Evolutionary conservation across 2,888 invertebrate genomes (phyloP), one percentile per base, ranked within the genome.

Genomic region (Mesoligia furuncula): DNA sequence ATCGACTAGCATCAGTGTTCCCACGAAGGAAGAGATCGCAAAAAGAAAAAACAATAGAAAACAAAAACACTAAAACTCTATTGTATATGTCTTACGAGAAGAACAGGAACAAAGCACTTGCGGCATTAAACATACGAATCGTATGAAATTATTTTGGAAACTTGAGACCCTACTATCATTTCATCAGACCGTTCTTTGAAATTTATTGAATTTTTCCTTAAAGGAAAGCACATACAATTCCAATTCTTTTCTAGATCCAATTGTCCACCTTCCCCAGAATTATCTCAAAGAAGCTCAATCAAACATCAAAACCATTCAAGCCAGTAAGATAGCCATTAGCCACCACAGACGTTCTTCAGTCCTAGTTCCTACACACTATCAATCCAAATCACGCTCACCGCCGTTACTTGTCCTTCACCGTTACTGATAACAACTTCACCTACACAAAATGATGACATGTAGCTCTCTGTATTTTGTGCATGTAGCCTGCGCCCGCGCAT

Each of bases 401-500:
- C 75, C 70, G 69, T 85, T 82, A 85, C 61, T 15, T 54, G 45
- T 66, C 71, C 75, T 57, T 48, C 79, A 68, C 74, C 36, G 64
- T 79, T 72, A 73, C 68, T 65, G 85, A 82, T 84, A 80, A 78
- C 54, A 72, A 45, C 59, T 74, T 66, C 65, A 74, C 54, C 59
- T 72, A 73, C 62, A 64, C 62, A 80, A 77, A 72, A 54, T 61
- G 83, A 77, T 87, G 88, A 89, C 83, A 85, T 87, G 85, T 85
- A 87, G 84, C 83, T n/a, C n/a, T n/a, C n/a, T n/a, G n/a, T n/a
- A n/a, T n/a, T n/a, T n/a, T n/a, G n/a, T n/a, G n/a, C 83, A 85
- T 87, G 85, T 85, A 87, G 84, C 83, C 51, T 73, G 74, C 77
- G 83, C 75, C 61, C 62, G 73, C 80, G 81, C 77, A 87, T 87